Evolutionary conservation across 2,888 invertebrate genomes (phyloP).

Genomic region (Hetaerina titia): DNA sequence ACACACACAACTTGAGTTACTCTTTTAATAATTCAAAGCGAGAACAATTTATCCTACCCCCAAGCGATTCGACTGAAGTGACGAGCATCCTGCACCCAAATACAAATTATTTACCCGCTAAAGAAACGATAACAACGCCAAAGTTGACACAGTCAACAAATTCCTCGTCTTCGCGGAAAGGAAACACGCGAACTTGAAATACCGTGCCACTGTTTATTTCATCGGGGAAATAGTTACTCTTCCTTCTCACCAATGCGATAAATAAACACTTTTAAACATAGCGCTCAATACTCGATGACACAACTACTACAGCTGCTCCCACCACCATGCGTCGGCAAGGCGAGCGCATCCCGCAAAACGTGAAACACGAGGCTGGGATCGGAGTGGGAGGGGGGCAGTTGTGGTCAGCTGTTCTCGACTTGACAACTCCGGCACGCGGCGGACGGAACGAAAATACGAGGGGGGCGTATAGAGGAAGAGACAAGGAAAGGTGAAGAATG

Average conservation of each 20-base stretch:
- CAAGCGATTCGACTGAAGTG: not conserved
- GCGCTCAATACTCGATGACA: not conserved
- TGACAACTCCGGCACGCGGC: not conserved
- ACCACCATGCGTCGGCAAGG: no score
- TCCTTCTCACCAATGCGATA: not conserved
- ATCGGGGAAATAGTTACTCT: not conserved
- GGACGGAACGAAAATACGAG: no score
- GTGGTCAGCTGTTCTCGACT: constrained; percentile 7
- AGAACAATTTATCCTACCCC: no score
- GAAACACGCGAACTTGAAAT: constrained; percentile 27
- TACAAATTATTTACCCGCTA: not conserved
- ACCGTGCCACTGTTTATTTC: not conserved
- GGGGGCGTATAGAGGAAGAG: not conserved
- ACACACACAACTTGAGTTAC: no score
- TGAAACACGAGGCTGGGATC: not conserved
- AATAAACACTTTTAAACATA: not conserved
- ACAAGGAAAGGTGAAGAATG: not conserved
- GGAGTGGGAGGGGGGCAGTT: not conserved
- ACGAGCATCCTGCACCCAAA: not conserved
- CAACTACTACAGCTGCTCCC: not conserved
- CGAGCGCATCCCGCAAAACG: not conserved
- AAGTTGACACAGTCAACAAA: not conserved
- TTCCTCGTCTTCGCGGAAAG: not conserved
- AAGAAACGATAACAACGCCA: not conserved
- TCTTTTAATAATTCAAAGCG: no score